Evolutionary conservation across 2,888 invertebrate genomes (phyloP).

Genomic region (Anoplius nigerrimus): DNA sequence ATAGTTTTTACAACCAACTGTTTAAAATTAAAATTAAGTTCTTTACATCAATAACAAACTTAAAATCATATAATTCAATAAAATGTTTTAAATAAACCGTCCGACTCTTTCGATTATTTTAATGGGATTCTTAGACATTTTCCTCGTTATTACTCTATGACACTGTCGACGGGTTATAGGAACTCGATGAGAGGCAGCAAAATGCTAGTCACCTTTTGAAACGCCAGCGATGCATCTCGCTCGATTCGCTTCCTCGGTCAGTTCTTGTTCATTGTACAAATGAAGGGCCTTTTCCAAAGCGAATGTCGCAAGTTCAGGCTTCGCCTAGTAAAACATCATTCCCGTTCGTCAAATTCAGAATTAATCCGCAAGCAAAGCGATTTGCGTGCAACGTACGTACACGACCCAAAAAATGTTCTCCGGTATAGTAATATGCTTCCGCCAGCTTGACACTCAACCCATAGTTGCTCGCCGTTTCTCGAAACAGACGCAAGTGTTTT

Average conservation of each 20-base stretch:
- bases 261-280: conserved; percentile 48
- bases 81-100: too few relatives aligned
- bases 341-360: background rate
- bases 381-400: conserved; percentile 36
- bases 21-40: too few relatives aligned
- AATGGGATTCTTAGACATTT: too few relatives aligned
- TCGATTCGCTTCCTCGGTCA: conserved; percentile 50
- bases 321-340: conserved; percentile 47
- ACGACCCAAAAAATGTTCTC: conserved; percentile 58
- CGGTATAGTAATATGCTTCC: conserved; percentile 61
- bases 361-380: too few relatives aligned
- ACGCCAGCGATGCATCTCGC: conserved; percentile 61
- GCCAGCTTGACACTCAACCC: conserved; percentile 56
- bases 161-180: too few relatives aligned
- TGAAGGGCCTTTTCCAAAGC: conserved; percentile 57
- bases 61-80: too few relatives aligned
- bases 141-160: too few relatives aligned
- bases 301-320: conserved; percentile 51
- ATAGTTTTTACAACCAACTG: too few relatives aligned
- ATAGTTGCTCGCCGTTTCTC: conserved; percentile 49
- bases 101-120: too few relatives aligned
- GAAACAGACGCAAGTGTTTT: conserved; percentile 51
- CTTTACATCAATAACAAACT: too few relatives aligned
- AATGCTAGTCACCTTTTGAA: conserved; percentile 64
- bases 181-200: too few relatives aligned